Evolutionary conservation across 2,113 vertebrate genomes (phyloP), one percentile per base, ranked within the genome.

Genomic region (Neodon shergylaensis): DNA sequence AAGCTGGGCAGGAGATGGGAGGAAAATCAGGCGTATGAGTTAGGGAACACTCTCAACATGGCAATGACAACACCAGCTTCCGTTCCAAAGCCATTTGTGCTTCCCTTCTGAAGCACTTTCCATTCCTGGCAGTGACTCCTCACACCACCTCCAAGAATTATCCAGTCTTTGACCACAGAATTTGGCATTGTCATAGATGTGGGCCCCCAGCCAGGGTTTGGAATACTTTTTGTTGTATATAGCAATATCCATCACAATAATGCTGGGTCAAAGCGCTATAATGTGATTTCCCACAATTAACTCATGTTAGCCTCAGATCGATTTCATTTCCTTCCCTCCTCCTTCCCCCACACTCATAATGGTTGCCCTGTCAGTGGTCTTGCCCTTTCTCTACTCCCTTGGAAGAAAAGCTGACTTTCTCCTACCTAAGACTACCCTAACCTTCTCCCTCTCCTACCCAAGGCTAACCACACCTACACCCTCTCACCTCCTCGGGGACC

Each of bases 231-330:
- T 88, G 44, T 52, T 94, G n/a, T 90, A 79, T 70, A 89, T 70
- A 89, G 58, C 74, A 42, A 90, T 94, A 96, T 92, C 88, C 81
- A 88, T 90, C 92, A 93, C 73, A 36, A 66, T 88, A 72, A 95
- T 78, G 49, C 68, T 12, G 21, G 78, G 54, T 79, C 90, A 94
- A 88, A 95, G 84, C 44, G n/a, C 42, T 81, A 21, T 77, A 76
- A 92, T 94, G 86, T 76, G 47, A 93, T 83, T 95, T 97, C 76
- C 82, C 33, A 44, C 90, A 94, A 39, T 95, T 70, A 96, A n/a
- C 84, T 97, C 72, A 8, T 74, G 58, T 92, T 96, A 91, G 76
- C 90, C 72, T 94, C 88, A 94, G 68, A 97, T 86, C 5, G 0
- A 82, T 95, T 95, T 94, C 11, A 31, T 83, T 90, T 95, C 85